Evolutionary conservation across 2,113 vertebrate species (phyloP).

Genomic region (Colius striatus): DNA sequence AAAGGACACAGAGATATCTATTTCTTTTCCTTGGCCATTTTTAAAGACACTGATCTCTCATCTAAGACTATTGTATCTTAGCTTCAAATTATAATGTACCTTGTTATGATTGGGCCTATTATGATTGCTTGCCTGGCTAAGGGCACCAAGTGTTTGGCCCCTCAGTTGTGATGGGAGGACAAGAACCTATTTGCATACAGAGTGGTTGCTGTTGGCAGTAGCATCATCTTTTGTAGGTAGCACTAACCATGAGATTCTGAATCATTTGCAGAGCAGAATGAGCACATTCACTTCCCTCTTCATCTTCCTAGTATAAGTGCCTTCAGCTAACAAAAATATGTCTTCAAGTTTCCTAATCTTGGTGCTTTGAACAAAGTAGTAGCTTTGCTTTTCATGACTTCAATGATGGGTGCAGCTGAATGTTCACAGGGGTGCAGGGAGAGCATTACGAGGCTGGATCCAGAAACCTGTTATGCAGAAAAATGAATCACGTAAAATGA

Average conservation of each 20-base stretch:
- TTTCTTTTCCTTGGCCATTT: not conserved
- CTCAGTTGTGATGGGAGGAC: not conserved
- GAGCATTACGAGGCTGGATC: rapidly evolving
- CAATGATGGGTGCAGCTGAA: not conserved
- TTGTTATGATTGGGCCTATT: not conserved
- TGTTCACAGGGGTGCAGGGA: not conserved
- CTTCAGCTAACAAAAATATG: not conserved
- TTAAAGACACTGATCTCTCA: not conserved
- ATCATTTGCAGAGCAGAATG: not conserved
- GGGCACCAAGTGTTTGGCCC: not conserved
- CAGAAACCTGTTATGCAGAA: not conserved
- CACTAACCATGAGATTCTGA: rapidly evolving
- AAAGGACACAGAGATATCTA: not conserved
- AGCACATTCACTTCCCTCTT: not conserved
- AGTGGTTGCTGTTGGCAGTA: not conserved
- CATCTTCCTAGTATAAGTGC: not conserved
- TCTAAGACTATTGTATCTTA: not conserved
- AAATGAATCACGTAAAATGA: not conserved
- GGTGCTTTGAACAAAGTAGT: not conserved
- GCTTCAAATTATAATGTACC: not conserved
- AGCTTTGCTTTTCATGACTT: not conserved
- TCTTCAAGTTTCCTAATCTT: not conserved
- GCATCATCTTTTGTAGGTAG: not conserved
- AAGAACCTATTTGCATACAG: not conserved
- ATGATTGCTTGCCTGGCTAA: not conserved